phyloP scores from a whole-genome alignment of 2,888 invertebrate genomes.

The Spilarctia lutea region DNA sequence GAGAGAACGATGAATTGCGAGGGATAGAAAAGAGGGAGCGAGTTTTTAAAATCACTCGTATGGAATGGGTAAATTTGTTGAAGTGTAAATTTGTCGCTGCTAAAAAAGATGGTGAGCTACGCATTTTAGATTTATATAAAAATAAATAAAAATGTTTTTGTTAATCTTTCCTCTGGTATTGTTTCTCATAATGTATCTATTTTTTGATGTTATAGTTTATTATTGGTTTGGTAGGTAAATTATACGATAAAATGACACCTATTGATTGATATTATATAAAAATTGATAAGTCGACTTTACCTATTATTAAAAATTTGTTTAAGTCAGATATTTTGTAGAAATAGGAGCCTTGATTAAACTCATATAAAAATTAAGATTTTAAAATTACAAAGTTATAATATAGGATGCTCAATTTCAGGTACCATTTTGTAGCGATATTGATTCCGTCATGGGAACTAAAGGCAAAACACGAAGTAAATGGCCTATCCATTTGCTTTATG shows the following conservation, averaged over 20 bases:
- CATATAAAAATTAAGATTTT: too few species aligned
- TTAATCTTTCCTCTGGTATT: background rate
- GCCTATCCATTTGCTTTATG: background rate
- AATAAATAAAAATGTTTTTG: background rate
- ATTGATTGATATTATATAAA: too few species aligned
- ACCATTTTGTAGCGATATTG: background rate
- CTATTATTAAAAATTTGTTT: background rate
- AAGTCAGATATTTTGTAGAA: background rate
- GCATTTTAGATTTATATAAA: background rate
- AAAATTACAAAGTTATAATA: background rate
- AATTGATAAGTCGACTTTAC: too few species aligned
- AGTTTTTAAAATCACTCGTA: conserved; percentile 53
- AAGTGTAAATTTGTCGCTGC: conserved; percentile 54
- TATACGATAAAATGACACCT: too few species aligned
- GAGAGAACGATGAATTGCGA: conserved; percentile 55
- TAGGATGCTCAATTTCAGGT: background rate
- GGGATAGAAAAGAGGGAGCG: conserved; percentile 49
- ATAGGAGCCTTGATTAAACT: background rate
- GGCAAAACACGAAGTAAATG: background rate
- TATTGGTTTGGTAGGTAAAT: too few species aligned
- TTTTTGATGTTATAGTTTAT: too few species aligned
- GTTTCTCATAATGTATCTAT: too few species aligned
- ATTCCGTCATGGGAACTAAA: background rate
- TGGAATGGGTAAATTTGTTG: conserved; percentile 53
- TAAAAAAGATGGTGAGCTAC: conserved; percentile 28